Percentiles rank a stretch among this genome's conserved stretches.
Conservation (phyloP, 2,888 invertebrate species). For the Apeira syringaria region DNA sequence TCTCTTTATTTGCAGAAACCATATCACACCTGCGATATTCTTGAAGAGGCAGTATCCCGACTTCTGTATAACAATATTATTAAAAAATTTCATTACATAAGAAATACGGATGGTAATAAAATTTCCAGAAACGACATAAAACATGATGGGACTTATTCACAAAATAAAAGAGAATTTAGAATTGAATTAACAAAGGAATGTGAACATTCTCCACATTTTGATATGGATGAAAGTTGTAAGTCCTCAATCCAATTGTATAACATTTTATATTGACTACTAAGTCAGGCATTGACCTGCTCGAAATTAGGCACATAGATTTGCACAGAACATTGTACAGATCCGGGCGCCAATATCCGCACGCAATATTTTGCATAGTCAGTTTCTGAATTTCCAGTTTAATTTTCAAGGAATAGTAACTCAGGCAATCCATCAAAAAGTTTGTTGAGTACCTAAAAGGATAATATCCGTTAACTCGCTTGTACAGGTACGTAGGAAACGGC, state of each 20-base stretch:
- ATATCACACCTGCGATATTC: constrained; percentile 6
- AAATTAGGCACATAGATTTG: too few relatives aligned
- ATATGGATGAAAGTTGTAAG: constrained; percentile 91
- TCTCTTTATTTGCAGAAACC: not conserved
- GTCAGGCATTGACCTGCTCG: too few relatives aligned
- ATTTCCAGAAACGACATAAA: not conserved
- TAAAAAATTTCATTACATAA: not conserved
- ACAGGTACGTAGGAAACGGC: too few relatives aligned
- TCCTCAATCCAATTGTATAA: constrained; percentile 8
- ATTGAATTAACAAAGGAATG: constrained; percentile 84
- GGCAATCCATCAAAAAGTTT: too few relatives aligned
- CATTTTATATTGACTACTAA: too few relatives aligned
- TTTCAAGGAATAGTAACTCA: too few relatives aligned
- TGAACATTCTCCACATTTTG: constrained; percentile 84
- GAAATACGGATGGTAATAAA: not conserved
- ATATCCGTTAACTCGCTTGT: too few relatives aligned
- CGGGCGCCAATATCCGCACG: too few relatives aligned
- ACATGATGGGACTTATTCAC: not conserved
- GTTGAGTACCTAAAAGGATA: too few relatives aligned
- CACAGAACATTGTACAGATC: too few relatives aligned
- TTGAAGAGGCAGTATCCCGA: constrained; percentile 9
- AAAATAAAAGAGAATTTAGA: constrained; percentile 45
- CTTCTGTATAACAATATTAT: not conserved
- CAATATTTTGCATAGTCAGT: too few relatives aligned
- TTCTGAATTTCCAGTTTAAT: too few relatives aligned